phyloP scores from a whole-genome alignment of 1,140 invertebrate genomes.

The Macrosteles quadrilineatus region DNA sequence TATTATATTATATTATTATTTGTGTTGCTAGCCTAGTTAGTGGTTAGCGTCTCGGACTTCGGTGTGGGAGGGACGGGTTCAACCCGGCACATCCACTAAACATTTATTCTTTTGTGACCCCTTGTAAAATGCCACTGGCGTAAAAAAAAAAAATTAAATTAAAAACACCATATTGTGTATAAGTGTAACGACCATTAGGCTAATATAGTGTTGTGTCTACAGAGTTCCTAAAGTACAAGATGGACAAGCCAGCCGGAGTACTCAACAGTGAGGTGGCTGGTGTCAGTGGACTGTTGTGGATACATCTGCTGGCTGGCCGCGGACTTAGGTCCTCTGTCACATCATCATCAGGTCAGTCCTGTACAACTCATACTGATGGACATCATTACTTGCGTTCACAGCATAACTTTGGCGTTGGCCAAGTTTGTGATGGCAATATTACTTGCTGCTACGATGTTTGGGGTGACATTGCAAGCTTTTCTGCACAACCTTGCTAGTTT shows the following conservation, averaged over 20 bases:
- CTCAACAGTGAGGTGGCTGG: conserved; percentile 55
- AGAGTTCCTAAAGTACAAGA: conserved; percentile 92
- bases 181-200: no score
- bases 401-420: not conserved
- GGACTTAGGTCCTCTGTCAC: conserved; percentile 78
- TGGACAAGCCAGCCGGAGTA: conserved; percentile 66
- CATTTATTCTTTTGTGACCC: no score
- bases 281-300: conserved; percentile 87
- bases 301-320: conserved; percentile 86
- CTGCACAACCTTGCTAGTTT: not conserved
- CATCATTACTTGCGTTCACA: not conserved
- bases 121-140: no score
- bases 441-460: not conserved
- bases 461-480: not conserved
- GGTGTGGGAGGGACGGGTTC: no score
- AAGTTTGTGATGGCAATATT: not conserved
- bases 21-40: no score
- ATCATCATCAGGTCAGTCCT: conserved; percentile 63
- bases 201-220: conserved; percentile 34
- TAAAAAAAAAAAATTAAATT: no score
- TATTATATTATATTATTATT: no score
- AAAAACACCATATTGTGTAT: no score
- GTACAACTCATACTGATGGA: conserved; percentile 40
- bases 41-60: no score
- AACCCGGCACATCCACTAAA: no score